Base-by-base conservation (phyloP, 2,888 invertebrate species). In the Geotrupes spiniger region DNA sequence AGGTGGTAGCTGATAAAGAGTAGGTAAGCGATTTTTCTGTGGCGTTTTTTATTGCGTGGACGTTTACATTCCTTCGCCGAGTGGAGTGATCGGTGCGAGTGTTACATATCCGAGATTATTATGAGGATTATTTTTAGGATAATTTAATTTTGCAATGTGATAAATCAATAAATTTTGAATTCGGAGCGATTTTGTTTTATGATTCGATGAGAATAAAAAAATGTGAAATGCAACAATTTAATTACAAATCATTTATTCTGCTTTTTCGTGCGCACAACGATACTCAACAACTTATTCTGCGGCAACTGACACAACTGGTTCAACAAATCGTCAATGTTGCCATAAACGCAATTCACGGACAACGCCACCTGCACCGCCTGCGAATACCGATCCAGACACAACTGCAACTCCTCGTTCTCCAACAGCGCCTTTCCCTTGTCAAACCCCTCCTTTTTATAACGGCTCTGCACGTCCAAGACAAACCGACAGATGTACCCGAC, bases 321-420 rank as follows among this genome's bases (percentile, higher is more conserved):
- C 2, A 87, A 73, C 9, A 87, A 70, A 59, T 82, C 84, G 49
- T 85, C 85, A 57, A 86, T 81, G 68, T 89, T 90, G 15, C 90
- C 89, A 66, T 87, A 87, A 36, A 92, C 82, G 69, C 89, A 89
- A 51, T 86, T 85, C 16, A 85, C 84, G 11, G 86, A 82, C 25
- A 91, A 74, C 0, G 88, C 85, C 9, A 92, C 85, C 70, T 92
- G 92, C 1, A 92, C 78, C 0, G 89, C 84, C 68, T 93, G 93
- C 0, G 89, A 89, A 57, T 89, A 80, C 62, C 92, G 78, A 68
- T 92, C 90, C 50, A 92, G 72, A 39, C 82, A 78, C 39, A 81
- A 76, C 71, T 85, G 79, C 14, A 79, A 71, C 46, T 58, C 52
- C 1, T 21, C 36, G 36, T 65, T 60, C 36, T 68, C 62, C 5